Percentiles rank a stretch among this genome's conserved stretches.
Conservation (phyloP, 2,113 vertebrate species). For the Speoplatyrhinus poulsoni region DNA sequence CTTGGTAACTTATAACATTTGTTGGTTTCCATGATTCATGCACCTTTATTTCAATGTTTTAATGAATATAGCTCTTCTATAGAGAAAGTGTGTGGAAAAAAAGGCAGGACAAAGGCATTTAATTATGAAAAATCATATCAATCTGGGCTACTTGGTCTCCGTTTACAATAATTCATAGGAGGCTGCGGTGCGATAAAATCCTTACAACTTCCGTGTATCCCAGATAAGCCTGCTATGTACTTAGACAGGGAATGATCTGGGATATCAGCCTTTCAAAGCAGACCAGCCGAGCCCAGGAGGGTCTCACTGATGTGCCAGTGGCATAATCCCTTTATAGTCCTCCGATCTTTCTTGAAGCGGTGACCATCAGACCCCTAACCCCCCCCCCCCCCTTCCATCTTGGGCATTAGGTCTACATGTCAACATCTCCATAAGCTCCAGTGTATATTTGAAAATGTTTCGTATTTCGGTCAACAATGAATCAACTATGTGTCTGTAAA, state of each 20-base stretch:
- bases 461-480: slow-evolving; percentile 63
- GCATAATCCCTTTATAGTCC: slow-evolving; percentile 52
- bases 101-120: slow-evolving; percentile 10
- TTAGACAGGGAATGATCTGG: slow-evolving; percentile 72
- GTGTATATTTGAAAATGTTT: slow-evolving; percentile 62
- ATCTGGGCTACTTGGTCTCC: slow-evolving; percentile 63
- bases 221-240: slow-evolving; percentile 71
- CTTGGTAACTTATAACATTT: too few relatives aligned
- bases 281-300: slow-evolving; percentile 57
- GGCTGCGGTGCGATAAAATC: slow-evolving; percentile 67
- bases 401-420: slow-evolving; percentile 58
- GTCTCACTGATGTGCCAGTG: slow-evolving; percentile 60
- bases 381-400: not conserved
- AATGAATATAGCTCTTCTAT: not conserved
- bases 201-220: slow-evolving; percentile 73
- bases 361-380: slow-evolving; percentile 12
- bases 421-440: slow-evolving; percentile 67
- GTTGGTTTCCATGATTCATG: too few relatives aligned
- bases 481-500: slow-evolving; percentile 59
- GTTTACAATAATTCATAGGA: slow-evolving; percentile 68
- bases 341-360: slow-evolving; percentile 32
- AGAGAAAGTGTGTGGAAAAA: slow-evolving; percentile 8
- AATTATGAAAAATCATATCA: slow-evolving; percentile 51
- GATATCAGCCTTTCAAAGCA: slow-evolving; percentile 76
- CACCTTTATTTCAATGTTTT: not conserved